Evolutionary conservation across 2,113 vertebrate species (phyloP), one percentile per base, ranked within the genome.

Genomic region (Limanda limanda): DNA sequence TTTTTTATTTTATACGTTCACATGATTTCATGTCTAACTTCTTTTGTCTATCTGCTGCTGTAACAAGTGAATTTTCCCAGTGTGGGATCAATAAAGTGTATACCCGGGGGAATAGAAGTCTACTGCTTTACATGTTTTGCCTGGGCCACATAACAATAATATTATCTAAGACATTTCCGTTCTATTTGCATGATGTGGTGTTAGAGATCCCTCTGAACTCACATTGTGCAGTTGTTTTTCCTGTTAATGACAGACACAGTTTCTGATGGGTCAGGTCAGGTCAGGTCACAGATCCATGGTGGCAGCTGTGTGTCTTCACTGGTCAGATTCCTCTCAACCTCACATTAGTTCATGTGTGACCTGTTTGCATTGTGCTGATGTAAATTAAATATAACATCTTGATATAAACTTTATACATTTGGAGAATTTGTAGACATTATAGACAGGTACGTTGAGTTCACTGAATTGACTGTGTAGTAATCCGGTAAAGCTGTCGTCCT

Each of bases 401-500:
- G 11, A 51, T 56, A 42, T 25, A 17, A 67, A 62, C 23, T 17
- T 68, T 14, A 83, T 9, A 67, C n/a, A 48, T 73, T 52, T 9
- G 14, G 11, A 54, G 68, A 12, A 35, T 65, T 21, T 68, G 5
- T 20, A 27, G 18, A 58, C 2, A n/a, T 35, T 63, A 21, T 40
- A 40, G 20, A 31, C 13, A 37, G 66, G 48, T 35, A 68, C 15
- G n/a, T 88, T 74, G 79, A 82, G 76, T 75, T 90, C 69, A 75
- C 67, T 47, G 27, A 82, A 73, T 73, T 67, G 18, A 76, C 25
- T 69, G 73, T 51, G 54, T 71, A 25, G 61, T 89, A 90, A 91
- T 88, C 90, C 86, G 70, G 79, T 81, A 75, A 87, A 85, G 57
- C 54, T 73, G 70, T 74, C 52, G 60, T 18, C 65, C 54, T 92